A percentile compares a stretch with the other conserved stretches of the same genome.
Evolutionary conservation across 2,797 vertebrate species (phyloP).

Genomic region (Tinamus major): DNA sequence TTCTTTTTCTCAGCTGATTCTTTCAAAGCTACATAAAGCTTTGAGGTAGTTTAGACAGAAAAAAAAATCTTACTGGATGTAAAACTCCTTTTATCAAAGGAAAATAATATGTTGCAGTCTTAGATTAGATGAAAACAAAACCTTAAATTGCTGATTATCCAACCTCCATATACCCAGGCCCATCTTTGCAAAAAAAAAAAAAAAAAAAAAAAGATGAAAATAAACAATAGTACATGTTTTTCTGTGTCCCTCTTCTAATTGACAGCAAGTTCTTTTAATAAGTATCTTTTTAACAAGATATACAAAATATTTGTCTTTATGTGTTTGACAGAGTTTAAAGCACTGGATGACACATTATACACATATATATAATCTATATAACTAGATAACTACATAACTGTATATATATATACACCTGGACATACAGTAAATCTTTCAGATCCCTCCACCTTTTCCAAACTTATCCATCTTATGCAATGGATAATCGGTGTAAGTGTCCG

Average conservation of each 20-base stretch:
- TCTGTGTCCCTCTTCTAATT: neutral
- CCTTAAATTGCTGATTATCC: neutral
- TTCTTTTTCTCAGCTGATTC: neutral
- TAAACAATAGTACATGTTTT: neutral
- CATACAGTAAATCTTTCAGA: neutral
- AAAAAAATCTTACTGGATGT: neutral
- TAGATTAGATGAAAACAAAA: neutral
- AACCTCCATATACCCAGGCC: neutral
- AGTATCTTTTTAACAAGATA: neutral
- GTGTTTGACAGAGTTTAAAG: neutral
- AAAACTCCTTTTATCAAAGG: neutral
- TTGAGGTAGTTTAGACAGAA: neutral
- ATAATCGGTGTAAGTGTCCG: accelerated
- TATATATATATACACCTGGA: neutral
- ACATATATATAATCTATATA: neutral
- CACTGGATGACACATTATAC: neutral
- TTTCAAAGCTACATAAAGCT: neutral
- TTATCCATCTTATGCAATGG: neutral
- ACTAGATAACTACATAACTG: neutral
- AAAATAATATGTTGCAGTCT: neutral
- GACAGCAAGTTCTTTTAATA: neutral
- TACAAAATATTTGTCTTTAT: neutral
- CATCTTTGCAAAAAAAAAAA: neutral
- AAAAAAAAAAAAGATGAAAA: neutral
- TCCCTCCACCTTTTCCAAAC: neutral